Conservation (phyloP, 1,140 invertebrate species). For the Drosophila suzukii region DNA sequence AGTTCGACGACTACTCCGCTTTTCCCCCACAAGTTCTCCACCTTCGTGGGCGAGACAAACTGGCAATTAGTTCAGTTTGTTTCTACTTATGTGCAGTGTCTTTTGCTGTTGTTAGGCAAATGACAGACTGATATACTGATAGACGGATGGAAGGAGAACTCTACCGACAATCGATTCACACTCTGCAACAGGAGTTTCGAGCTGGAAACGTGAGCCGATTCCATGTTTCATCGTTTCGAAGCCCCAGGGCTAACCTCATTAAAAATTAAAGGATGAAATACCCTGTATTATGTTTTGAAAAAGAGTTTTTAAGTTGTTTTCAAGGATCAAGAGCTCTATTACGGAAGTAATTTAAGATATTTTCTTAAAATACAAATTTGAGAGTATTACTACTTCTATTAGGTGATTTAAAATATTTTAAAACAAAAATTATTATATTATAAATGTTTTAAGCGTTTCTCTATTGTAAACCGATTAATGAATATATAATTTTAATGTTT, state of each 20-base stretch:
- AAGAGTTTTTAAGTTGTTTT: neutral
- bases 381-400: too few relatives aligned
- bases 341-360: too few relatives aligned
- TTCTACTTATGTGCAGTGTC: conserved; percentile 40
- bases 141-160: conserved; percentile 1
- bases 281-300: neutral
- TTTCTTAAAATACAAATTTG: too few relatives aligned
- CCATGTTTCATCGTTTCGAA: neutral
- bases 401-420: too few relatives aligned
- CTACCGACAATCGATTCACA: conserved; percentile 11
- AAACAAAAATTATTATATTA: too few relatives aligned
- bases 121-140: conserved; percentile 34
- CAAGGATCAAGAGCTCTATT: too few relatives aligned
- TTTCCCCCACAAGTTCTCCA: conserved; percentile 1
- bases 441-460: too few relatives aligned
- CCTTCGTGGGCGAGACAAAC: conserved; percentile 68
- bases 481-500: too few relatives aligned
- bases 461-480: too few relatives aligned
- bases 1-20: conserved; percentile 23
- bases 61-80: conserved; percentile 68
- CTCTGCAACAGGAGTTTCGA: conserved; percentile 17
- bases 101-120: conserved; percentile 64
- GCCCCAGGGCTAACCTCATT: neutral
- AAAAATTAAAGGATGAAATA: conserved; percentile 14
- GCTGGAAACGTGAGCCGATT: neutral